These are phyloP conservation scores for Drosophila eohydei DNA, from an alignment of 2,888 invertebrate species.

Conservation along the genomic window DNA sequence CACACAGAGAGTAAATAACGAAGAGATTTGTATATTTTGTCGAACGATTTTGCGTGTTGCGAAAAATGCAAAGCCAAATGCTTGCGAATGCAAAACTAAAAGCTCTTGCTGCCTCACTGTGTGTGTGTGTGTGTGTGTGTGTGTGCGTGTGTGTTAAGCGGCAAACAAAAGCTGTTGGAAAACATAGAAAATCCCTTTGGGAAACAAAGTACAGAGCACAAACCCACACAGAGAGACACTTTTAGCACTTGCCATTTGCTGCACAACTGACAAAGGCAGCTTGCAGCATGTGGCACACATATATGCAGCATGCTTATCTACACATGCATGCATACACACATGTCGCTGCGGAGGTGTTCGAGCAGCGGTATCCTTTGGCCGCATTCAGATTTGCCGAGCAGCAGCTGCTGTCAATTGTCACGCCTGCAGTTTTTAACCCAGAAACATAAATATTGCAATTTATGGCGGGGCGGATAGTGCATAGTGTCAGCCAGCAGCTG, in stretches of 20 bases:
- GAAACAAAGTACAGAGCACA: conserved; percentile 67
- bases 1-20: conserved; percentile 56
- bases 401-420: conserved; percentile 56
- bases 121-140: conserved; percentile 15
- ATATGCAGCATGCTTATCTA: background rate
- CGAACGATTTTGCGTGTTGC: conserved; percentile 68
- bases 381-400: conserved; percentile 14
- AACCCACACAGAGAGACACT: conserved; percentile 16
- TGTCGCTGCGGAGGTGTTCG: conserved; percentile 11
- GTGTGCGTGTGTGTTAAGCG: conserved; percentile 54
- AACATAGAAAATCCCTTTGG: conserved; percentile 79
- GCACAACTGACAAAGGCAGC: conserved; percentile 39
- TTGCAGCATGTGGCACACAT: background rate
- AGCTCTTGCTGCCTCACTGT: conserved; percentile 47
- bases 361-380: conserved; percentile 30
- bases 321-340: background rate
- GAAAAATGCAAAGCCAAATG: conserved; percentile 65
- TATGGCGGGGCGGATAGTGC: conserved; percentile 28
- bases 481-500: conserved; percentile 5
- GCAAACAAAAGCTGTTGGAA: conserved; percentile 72
- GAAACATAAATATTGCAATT: conserved; percentile 76
- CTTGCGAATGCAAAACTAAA: conserved; percentile 76
- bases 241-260: conserved; percentile 24
- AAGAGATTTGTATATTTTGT: conserved; percentile 62
- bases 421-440: conserved; percentile 67